These are phyloP conservation scores for Sus cebifrons DNA, from an alignment of 2,797 vertebrate species.

Conservation along the genomic window DNA sequence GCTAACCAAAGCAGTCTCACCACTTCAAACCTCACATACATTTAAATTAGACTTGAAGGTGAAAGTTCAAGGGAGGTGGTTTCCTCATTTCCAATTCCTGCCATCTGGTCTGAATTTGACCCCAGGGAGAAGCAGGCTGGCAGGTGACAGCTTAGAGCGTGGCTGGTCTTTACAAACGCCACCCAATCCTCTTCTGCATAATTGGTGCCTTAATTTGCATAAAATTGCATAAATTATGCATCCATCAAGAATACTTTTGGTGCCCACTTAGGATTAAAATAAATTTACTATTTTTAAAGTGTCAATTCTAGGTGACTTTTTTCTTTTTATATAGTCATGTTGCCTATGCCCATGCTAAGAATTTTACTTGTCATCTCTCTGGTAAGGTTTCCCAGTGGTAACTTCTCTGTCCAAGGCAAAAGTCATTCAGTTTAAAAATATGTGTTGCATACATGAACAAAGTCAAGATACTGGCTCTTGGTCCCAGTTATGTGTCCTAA, in stretches of 20 bases:
- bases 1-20: not conserved
- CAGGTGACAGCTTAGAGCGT: constrained; percentile 76
- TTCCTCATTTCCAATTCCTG: constrained; percentile 71
- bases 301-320: constrained; percentile 29
- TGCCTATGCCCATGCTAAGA: not conserved
- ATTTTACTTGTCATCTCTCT: not conserved
- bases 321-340: not conserved
- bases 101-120: constrained; percentile 75
- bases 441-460: not conserved
- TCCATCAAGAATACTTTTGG: constrained; percentile 27
- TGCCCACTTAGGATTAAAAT: constrained; percentile 79
- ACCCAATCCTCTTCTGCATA: constrained; percentile 62
- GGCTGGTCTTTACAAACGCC: constrained; percentile 74
- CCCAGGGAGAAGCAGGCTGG: constrained; percentile 62
- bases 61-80: constrained; percentile 62
- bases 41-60: constrained; percentile 68
- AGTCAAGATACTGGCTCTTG: not conserved
- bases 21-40: constrained; percentile 58
- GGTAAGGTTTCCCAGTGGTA: not conserved
- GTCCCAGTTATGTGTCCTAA: not conserved
- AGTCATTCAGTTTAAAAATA: constrained; percentile 47
- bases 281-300: constrained; percentile 78
- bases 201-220: constrained; percentile 68
- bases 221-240: constrained; percentile 69
- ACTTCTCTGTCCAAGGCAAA: not conserved